These are phyloP conservation scores for Staurois parvus DNA, from an alignment of 2,797 vertebrate genomes.

Conservation along the genomic window DNA sequence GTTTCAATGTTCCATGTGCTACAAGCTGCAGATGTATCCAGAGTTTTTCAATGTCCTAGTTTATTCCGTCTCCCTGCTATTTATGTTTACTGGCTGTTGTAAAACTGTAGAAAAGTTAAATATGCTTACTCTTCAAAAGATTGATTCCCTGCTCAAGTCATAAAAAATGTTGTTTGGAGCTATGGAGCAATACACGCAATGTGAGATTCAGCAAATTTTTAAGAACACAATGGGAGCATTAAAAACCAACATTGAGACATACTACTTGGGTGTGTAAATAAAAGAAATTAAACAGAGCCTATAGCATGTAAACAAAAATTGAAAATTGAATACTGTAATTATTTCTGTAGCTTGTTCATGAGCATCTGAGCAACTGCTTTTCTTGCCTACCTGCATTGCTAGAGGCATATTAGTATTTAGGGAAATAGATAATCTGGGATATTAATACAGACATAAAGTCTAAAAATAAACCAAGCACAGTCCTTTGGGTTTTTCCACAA, in stretches of 20 bases:
- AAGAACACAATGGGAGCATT: constrained; percentile 42
- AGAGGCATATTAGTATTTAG: neutral
- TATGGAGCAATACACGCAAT: constrained; percentile 23
- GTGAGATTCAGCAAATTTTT: constrained; percentile 53
- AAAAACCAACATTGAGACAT: constrained; percentile 36
- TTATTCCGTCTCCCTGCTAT: constrained; percentile 38
- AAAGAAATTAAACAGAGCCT: constrained; percentile 21
- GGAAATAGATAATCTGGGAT: neutral
- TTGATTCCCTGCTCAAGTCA: constrained; percentile 45
- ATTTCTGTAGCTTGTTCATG: neutral
- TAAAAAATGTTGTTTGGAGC: constrained; percentile 54
- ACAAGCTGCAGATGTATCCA: constrained; percentile 14
- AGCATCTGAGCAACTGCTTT: neutral
- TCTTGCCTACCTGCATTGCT: neutral
- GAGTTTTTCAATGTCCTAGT: constrained; percentile 13
- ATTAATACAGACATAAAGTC: neutral
- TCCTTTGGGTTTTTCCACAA: neutral
- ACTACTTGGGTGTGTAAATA: constrained; percentile 15
- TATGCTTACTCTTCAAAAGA: constrained; percentile 58
- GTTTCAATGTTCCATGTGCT: constrained; percentile 30
- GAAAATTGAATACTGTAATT: constrained; percentile 28
- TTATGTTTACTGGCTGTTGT: constrained; percentile 57
- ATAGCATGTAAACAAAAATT: constrained; percentile 22
- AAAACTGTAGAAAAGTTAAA: constrained; percentile 57
- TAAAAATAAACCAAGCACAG: neutral